A percentile compares a stretch with the other conserved stretches of the same genome.
phyloP scores from a whole-genome alignment of 2,888 invertebrate genomes.

The Onthophagus sagittarius region DNA sequence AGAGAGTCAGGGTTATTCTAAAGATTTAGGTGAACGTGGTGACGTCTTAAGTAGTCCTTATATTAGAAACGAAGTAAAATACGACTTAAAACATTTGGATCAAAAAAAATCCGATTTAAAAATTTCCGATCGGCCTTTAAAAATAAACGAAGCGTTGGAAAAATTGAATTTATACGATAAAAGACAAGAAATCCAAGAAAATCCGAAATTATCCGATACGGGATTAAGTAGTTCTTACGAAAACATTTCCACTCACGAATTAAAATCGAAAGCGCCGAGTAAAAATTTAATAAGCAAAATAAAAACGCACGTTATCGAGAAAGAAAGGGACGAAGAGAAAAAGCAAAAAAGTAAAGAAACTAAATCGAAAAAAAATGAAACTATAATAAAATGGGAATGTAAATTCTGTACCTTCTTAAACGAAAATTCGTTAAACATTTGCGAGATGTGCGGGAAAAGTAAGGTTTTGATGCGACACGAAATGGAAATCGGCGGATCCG shows the following conservation, averaged over 20 bases:
- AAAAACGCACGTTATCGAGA: slow-evolving; percentile 1
- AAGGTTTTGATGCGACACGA: slow-evolving; percentile 31
- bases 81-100: not conserved
- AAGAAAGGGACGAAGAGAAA: slow-evolving; percentile 8
- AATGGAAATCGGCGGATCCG: slow-evolving; percentile 67
- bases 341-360: slow-evolving; percentile 6
- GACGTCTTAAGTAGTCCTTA: slow-evolving; percentile 56
- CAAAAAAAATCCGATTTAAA: slow-evolving; percentile 14
- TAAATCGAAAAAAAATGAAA: slow-evolving; percentile 13
- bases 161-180: slow-evolving; percentile 57
- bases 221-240: slow-evolving; percentile 46
- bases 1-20: slow-evolving; percentile 67
- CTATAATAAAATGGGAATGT: slow-evolving; percentile 62
- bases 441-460: slow-evolving; percentile 71
- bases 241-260: slow-evolving; percentile 34
- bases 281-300: slow-evolving; percentile 30
- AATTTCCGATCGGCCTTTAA: slow-evolving; percentile 20
- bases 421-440: slow-evolving; percentile 53
- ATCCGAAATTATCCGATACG: slow-evolving; percentile 35
- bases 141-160: slow-evolving; percentile 27
- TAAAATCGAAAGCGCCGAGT: slow-evolving; percentile 18
- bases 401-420: slow-evolving; percentile 70
- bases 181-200: slow-evolving; percentile 52
- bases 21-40: slow-evolving; percentile 63
- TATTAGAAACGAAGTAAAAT: slow-evolving; percentile 5